These are phyloP conservation scores for Leptopilina boulardi DNA, from an alignment of 1,140 invertebrate species.

Conservation along the genomic window DNA sequence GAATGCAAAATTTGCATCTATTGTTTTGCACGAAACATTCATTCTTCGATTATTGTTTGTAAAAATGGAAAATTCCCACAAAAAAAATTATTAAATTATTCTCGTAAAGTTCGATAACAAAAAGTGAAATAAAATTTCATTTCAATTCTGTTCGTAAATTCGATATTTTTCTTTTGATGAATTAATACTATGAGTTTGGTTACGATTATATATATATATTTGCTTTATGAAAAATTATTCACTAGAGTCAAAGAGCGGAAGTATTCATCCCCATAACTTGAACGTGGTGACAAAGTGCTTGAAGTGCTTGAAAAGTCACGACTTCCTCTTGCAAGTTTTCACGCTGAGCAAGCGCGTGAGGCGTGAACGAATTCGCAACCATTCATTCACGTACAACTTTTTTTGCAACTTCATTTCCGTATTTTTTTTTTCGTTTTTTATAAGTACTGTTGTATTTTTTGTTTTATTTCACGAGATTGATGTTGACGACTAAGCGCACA, in stretches of 20 bases:
- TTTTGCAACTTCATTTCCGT: conserved; percentile 20
- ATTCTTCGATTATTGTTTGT: no score
- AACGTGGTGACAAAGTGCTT: conserved; percentile 9
- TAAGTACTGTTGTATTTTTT: no score
- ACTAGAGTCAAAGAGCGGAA: neutral
- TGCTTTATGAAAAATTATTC: neutral
- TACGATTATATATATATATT: neutral
- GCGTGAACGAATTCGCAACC: conserved; percentile 10
- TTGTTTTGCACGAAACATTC: no score
- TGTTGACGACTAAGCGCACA: no score
- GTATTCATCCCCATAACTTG: neutral
- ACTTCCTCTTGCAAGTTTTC: conserved; percentile 23
- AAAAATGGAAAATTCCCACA: no score
- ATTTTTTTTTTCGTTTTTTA: conserved; percentile 9
- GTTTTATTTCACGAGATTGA: no score
- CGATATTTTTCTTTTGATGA: no score
- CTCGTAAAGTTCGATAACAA: no score
- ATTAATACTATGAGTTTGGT: no score
- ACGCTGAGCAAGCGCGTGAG: conserved; percentile 29
- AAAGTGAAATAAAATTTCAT: no score
- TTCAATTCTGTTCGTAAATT: no score
- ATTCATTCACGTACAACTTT: conserved; percentile 13
- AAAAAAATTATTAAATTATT: no score
- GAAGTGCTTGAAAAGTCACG: conserved; percentile 27
- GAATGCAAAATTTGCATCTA: neutral